Conservation (phyloP, 2,888 invertebrate genomes). For the Synanthedon formicaeformis region DNA sequence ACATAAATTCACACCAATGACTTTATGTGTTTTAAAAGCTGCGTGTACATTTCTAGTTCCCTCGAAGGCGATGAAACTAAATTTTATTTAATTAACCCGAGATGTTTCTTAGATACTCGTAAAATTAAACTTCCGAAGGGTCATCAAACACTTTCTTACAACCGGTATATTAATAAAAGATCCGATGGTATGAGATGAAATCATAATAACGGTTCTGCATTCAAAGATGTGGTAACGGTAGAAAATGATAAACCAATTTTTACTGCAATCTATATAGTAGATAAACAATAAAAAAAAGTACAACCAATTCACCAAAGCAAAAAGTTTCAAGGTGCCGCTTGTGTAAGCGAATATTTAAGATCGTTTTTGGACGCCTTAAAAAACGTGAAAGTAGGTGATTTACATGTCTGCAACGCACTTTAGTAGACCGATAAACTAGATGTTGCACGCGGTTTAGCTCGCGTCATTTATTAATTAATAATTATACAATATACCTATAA, state of each 20-base stretch:
- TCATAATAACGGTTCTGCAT: conserved; percentile 10
- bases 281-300: conserved; percentile 6
- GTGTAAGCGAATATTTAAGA: conserved; percentile 5
- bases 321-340: conserved; percentile 10
- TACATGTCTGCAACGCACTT: not conserved
- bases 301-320: conserved; percentile 3
- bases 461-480: no score
- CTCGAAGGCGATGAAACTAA: not conserved
- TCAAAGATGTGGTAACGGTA: conserved; percentile 16
- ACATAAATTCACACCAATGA: not conserved
- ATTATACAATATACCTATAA: no score
- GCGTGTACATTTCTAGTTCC: not conserved
- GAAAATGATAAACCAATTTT: conserved; percentile 13
- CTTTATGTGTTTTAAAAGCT: not conserved
- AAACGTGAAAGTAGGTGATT: conserved; percentile 6
- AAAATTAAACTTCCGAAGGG: conserved; percentile 12
- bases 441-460: no score
- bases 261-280: conserved; percentile 17
- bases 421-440: no score
- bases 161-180: conserved; percentile 14
- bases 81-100: not conserved
- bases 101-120: not conserved
- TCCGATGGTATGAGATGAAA: conserved; percentile 8
- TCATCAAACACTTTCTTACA: conserved; percentile 22
- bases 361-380: conserved; percentile 5